Percentiles rank a stretch among this genome's conserved stretches.
These are phyloP conservation scores for Leucosticte australis DNA, from an alignment of 2,113 vertebrate species.

Conservation along the genomic window DNA sequence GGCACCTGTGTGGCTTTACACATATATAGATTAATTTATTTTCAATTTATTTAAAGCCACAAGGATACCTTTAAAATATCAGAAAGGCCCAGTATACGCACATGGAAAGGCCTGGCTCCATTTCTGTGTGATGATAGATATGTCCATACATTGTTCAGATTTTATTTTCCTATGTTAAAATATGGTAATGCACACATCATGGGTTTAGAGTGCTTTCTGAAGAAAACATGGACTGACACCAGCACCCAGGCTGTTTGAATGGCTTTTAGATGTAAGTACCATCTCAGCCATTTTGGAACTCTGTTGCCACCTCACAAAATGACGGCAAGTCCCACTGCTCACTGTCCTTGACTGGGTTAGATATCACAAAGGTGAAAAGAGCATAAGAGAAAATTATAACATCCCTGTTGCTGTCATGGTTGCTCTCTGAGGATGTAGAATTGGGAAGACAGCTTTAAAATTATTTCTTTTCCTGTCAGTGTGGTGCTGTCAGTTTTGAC, in stretches of 20 bases:
- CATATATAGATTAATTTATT: not conserved
- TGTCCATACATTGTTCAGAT: rapidly evolving
- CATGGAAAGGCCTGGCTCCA: not conserved
- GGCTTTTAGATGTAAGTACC: not conserved
- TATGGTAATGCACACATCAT: not conserved
- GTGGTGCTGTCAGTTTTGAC: not conserved
- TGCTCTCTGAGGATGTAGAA: not conserved
- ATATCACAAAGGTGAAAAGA: not conserved
- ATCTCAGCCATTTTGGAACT: not conserved
- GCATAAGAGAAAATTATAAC: rapidly evolving
- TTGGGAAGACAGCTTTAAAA: not conserved
- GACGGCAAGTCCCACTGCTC: rapidly evolving
- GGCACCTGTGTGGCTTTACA: not conserved
- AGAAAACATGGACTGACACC: not conserved
- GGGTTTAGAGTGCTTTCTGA: not conserved
- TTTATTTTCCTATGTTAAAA: not conserved
- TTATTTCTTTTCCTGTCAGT: not conserved
- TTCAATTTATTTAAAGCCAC: not conserved
- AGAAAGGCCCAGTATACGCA: rapidly evolving
- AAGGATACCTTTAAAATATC: not conserved
- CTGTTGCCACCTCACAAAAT: not conserved
- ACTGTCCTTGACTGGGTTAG: not conserved
- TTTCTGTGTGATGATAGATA: not conserved
- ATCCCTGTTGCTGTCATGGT: not conserved
- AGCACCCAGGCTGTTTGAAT: not conserved